Evolutionary conservation across 2,113 vertebrate species (phyloP), one percentile per base, ranked within the genome.

Genomic region (Uria aalge): DNA sequence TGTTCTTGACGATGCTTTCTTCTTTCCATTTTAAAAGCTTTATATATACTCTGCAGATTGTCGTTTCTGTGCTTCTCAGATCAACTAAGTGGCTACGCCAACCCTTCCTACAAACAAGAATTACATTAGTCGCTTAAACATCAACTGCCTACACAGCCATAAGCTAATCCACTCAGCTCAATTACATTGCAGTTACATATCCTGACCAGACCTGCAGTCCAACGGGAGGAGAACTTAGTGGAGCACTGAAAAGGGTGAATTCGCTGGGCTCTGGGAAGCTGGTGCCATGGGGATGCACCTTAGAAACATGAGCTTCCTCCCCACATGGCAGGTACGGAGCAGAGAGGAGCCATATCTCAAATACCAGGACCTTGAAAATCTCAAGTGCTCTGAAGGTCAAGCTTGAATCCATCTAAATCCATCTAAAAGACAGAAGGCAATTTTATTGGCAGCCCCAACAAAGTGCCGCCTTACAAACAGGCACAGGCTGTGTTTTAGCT

Each of bases 31-130:
- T 91, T 71, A 57, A 85, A 93, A 82, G 56, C 36, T 88, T 92
- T 91, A 78, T 60, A 92, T 75, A 76, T 63, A 77, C 32, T 67
- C 75, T 36, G 52, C 47, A 92, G 60, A 95, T 16, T 47, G 64
- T 30, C 41, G 80, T 81, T 92, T 91, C 79, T 59, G 45, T 36
- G 20, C n/a, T 91, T 80, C n/a, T 86, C 0, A 0, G 68, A 84
- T 91, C 79, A 91, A 53, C 56, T 38, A 69, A 59, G 40, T 16
- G 75, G 63, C 59, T 94, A 79, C 32, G 75, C 45, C 79, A 92
- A 88, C n/a, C 60, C 52, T 93, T 94, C 90, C 69, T 81, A 90
- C 23, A 53, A 92, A 92, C 69, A 92, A 85, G 62, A 85, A 90
- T 73, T 88, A 79, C 45, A 66, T 72, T 82, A 88, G 26, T 86